A percentile compares a stretch with the other conserved stretches of the same genome.
These are phyloP conservation scores for Anableps anableps DNA, from an alignment of 2,797 vertebrate species.

Conservation along the genomic window DNA sequence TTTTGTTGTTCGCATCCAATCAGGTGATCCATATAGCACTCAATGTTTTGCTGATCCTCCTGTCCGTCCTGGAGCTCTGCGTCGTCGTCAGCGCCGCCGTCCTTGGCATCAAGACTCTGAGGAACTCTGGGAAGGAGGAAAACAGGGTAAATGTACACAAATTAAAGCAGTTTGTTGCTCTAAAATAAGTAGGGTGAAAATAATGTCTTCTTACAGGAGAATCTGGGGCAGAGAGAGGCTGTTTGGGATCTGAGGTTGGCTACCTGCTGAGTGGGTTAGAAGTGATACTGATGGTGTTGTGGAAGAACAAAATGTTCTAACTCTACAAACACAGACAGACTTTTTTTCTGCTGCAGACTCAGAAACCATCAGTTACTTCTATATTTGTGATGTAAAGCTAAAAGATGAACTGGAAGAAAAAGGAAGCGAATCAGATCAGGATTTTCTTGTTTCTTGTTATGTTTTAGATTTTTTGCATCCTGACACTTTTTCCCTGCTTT, in stretches of 20 bases:
- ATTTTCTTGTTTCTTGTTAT: neutral
- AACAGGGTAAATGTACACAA: constrained; percentile 19
- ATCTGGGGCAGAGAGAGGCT: too few relatives aligned
- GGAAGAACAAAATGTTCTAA: too few relatives aligned
- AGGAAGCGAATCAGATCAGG: neutral
- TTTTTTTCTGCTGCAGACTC: neutral
- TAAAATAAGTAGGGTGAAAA: neutral
- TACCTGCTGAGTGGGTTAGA: too few relatives aligned
- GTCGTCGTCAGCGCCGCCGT: constrained; percentile 53
- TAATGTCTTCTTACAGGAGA: too few relatives aligned
- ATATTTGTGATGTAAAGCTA: neutral
- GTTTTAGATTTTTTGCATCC: neutral
- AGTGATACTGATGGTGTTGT: too few relatives aligned
- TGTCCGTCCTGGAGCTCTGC: constrained; percentile 64
- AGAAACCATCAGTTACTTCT: neutral
- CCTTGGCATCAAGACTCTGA: constrained; percentile 61
- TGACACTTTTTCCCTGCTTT: neutral
- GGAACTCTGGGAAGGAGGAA: neutral
- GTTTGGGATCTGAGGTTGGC: too few relatives aligned
- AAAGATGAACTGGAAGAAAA: neutral
- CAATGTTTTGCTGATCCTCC: constrained; percentile 51
- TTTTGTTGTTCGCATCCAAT: neutral
- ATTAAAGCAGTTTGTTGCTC: neutral
- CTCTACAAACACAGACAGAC: neutral
- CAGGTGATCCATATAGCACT: constrained; percentile 47